These are phyloP conservation scores for Anomalospiza imberbis DNA, from an alignment of 2,797 vertebrate genomes.

Conservation along the genomic window DNA sequence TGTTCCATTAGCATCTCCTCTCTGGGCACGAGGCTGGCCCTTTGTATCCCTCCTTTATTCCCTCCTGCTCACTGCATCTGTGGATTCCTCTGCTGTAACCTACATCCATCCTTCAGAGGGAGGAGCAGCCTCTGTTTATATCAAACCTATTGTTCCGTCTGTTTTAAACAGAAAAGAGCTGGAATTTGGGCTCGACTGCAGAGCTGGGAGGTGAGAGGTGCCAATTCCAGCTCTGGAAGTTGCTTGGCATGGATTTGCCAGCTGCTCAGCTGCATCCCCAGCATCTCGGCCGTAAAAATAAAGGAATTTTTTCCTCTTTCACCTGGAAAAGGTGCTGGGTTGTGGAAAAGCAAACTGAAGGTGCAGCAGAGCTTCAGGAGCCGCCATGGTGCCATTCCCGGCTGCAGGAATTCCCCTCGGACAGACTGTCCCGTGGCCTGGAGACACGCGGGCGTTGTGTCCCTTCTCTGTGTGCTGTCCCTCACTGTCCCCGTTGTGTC, in stretches of 20 bases:
- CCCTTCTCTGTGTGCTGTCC: fast-evolving
- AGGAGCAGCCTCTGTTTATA: not conserved
- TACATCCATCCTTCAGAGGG: not conserved
- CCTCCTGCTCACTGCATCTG: not conserved
- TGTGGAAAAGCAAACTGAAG: not conserved
- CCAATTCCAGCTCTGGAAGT: not conserved
- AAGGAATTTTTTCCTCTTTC: fast-evolving
- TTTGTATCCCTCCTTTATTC: not conserved
- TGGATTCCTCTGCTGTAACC: not conserved
- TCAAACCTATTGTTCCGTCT: not conserved
- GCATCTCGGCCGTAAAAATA: not conserved
- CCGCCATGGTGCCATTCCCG: fast-evolving
- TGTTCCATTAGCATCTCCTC: slow-evolving; percentile 42
- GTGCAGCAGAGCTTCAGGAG: not conserved
- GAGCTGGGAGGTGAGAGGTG: not conserved
- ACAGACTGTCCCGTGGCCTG: fast-evolving
- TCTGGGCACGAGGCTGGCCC: not conserved
- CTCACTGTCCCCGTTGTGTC: not conserved
- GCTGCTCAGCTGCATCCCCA: not conserved
- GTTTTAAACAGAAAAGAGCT: not conserved
- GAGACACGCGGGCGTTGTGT: fast-evolving
- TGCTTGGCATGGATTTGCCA: not conserved
- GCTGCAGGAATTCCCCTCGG: not conserved
- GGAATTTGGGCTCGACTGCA: fast-evolving
- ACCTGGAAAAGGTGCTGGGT: fast-evolving